These are phyloP conservation scores for Amorpha juglandis DNA, from an alignment of 2,888 invertebrate genomes.

Conservation along the genomic window DNA sequence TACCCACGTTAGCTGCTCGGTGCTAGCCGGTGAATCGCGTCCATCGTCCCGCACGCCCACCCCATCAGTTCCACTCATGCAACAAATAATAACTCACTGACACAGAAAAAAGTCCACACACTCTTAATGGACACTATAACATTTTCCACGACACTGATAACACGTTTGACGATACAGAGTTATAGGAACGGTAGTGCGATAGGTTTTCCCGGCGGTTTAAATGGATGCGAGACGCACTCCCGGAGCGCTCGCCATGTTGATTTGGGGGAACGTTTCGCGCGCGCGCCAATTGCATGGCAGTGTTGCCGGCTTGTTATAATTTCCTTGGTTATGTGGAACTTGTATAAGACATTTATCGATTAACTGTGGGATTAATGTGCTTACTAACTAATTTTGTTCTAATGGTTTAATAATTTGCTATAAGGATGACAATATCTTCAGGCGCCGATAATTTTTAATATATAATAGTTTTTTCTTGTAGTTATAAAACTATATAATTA, in stretches of 20 bases:
- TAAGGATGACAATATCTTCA: too few species aligned
- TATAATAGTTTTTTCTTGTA: too few species aligned
- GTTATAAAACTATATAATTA: too few species aligned
- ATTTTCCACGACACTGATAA: constrained; percentile 60
- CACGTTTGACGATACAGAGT: constrained; percentile 29
- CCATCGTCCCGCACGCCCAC: constrained; percentile 70
- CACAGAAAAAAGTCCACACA: constrained; percentile 58
- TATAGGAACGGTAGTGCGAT: constrained; percentile 44
- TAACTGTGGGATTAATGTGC: not conserved
- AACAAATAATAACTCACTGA: constrained; percentile 68
- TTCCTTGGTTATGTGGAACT: constrained; percentile 33
- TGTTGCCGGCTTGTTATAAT: constrained; percentile 46
- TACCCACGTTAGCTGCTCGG: constrained; percentile 81
- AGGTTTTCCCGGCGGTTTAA: constrained; percentile 55
- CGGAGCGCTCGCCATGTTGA: constrained; percentile 74
- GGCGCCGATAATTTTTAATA: too few species aligned
- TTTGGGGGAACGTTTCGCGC: constrained; percentile 74
- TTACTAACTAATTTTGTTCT: too few species aligned
- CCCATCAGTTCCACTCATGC: constrained; percentile 79
- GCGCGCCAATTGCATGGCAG: constrained; percentile 70
- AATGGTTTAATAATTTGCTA: too few species aligned
- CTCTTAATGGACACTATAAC: constrained; percentile 64
- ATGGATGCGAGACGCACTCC: constrained; percentile 70
- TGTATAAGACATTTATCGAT: not conserved
- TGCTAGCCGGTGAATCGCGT: constrained; percentile 78